Base-by-base conservation (phyloP, 2,797 vertebrate species). In the Sphenopsis melanotis region DNA sequence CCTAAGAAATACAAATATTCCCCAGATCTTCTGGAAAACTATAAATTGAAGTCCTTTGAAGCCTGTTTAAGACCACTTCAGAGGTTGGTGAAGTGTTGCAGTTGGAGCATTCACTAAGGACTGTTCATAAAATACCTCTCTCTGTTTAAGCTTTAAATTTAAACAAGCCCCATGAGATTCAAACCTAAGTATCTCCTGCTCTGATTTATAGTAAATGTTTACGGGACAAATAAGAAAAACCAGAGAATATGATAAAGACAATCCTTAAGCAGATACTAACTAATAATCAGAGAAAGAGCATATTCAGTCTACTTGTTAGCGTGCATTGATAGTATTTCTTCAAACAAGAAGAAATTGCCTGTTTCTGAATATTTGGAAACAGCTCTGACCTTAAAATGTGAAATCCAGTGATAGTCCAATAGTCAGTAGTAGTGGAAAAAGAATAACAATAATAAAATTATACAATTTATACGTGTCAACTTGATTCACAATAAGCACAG, bases 361-460 rank as follows among this genome's bases (percentile, higher is more conserved):
- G 22, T 78, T 93, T 82, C 72, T 83, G 83, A 83, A 69, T 47
- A 71, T 42, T 68, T 89, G 34, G 49, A 83, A 68, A 53, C 36
- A 20, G 18, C 30, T 86, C 47, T 83, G 68, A 88, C 74, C 78
- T 78, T 86, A 86, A 93, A 91, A 79, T 6, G 15, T 61, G 75
- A n/a, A 79, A 83, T 52, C 44, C 83, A 82, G 60, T 82, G 85
- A 65, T 3, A 75, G 76, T 82, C 55, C 84, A 84, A 77, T 63
- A 93, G 71, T 80, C 57, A 83, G 36, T 77, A 77, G 34, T 49
- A 88, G 79, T 59, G 37, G 59, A 86, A 94, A 92, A 93, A 94
- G 92, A 96, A 91, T 64, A 95, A 96, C 89, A 93, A 93, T 61
- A 93, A 92, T 91, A 95, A 96, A 93, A 83, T 88, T 76, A 95